These are phyloP conservation scores for Acanthaster planci DNA, from an alignment of 35 echinoderm and acorn worm species.

Conservation along the genomic window DNA sequence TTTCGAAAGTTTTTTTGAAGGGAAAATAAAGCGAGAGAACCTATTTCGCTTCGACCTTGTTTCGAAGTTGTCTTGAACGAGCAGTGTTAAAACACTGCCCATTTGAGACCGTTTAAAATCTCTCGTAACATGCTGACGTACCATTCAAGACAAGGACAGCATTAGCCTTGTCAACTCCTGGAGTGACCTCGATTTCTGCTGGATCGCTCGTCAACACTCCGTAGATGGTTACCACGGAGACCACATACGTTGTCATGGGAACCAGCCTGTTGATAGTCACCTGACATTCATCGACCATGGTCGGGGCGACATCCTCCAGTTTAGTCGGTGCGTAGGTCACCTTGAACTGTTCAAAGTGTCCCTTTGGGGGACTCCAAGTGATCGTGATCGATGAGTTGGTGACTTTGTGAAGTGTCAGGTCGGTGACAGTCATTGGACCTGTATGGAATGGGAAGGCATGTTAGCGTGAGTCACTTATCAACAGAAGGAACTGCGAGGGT, in stretches of 20 bases:
- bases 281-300: not conserved
- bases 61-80: not conserved
- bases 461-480: too few relatives aligned
- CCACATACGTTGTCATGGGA: conserved; percentile 27
- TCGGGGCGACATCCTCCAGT: not conserved
- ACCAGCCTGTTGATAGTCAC: not conserved
- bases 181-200: conserved; percentile 17
- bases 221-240: conserved; percentile 33
- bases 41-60: too few relatives aligned
- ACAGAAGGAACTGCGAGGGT: too few relatives aligned
- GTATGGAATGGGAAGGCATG: not conserved
- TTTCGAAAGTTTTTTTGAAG: too few relatives aligned
- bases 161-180: conserved; percentile 22
- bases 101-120: not conserved
- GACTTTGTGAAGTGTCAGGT: not conserved
- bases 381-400: conserved; percentile 18
- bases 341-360: not conserved
- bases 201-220: conserved; percentile 12
- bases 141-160: not conserved
- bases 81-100: not conserved
- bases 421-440: conserved; percentile 6
- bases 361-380: not conserved
- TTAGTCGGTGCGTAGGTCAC: conserved; percentile 6
- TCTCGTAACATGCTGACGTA: not conserved
- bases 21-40: too few relatives aligned